Evolutionary conservation across 2,888 invertebrate species (phyloP), one percentile per base, ranked within the genome.

Genomic region (Pasiphila rectangulata): DNA sequence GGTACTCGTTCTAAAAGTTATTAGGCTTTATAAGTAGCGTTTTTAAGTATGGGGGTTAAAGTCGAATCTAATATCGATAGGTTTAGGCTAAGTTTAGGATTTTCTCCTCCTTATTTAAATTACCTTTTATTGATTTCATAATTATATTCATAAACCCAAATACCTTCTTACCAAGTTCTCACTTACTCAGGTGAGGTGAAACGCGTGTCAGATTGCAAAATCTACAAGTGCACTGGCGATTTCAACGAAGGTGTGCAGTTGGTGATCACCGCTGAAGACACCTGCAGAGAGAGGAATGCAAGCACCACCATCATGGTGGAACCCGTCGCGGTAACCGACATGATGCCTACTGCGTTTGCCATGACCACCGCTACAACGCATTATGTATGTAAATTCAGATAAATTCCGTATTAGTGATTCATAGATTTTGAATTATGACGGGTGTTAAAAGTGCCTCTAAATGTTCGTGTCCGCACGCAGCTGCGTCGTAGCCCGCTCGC

Each of bases 221-320:
- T 61, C 1, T 72, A 74, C 55, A 69, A 61, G 0, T 89, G 89
- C 54, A 59, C 76, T 0, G 89, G 89, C 0, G 75, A 86, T 55
- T 89, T 79, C 65, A 84, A 83, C 58, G 73, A 76, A 12, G 89
- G 89, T 0, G 79, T 83, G 2, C 75, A 80, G 37, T 79, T 77
- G 67, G 56, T 83, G 23, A 72, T 72, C 13, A 75, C 71, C 0
- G 63, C 59, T 1, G 57, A 66, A 1, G 55, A 61, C 0, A 60
- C 57, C 17, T 84, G 84, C 38, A 34, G 52, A 16, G 43, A 52
- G 2, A n/a, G n/a, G n/a, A 6, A 12, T 6, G 25, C 25, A 12
- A 12, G 2, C 23, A 27, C 27, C 12, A 13, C 27, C 27, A 13
- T 32, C 17, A 10, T 7, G 1, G 9, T 16, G 16, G 17, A 4